phyloP scores from a whole-genome alignment of 2,888 invertebrate species.

The Tipula vernalis region DNA sequence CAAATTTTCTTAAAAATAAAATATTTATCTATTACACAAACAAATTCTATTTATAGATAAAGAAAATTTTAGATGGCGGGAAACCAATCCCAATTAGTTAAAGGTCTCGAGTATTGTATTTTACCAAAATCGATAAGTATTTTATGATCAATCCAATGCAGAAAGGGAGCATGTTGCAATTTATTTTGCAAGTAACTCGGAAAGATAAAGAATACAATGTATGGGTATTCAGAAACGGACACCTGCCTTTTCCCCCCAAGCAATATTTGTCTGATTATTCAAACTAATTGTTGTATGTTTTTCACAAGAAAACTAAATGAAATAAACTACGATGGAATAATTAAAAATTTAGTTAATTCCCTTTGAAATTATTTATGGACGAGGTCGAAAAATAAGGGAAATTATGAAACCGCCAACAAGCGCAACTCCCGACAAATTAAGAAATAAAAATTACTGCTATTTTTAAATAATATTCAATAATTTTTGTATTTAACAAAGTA shows the following conservation, averaged over 20 bases:
- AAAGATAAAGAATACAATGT: not conserved
- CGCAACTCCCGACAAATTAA: not conserved
- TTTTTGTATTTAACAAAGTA: not conserved
- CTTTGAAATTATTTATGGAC: too few relatives aligned
- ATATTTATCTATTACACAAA: not conserved
- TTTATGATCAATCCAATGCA: not conserved
- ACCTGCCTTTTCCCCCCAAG: not conserved
- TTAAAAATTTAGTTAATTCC: not conserved
- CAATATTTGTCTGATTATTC: not conserved
- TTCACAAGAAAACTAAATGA: not conserved
- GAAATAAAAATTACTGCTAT: not conserved
- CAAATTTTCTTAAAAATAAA: not conserved
- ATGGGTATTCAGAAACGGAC: not conserved
- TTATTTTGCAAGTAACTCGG: not conserved
- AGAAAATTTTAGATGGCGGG: not conserved
- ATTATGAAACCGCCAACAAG: not conserved
- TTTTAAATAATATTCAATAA: not conserved
- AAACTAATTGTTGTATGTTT: not conserved
- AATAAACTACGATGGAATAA: not conserved
- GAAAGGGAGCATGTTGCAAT: not conserved
- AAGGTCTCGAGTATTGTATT: not conserved
- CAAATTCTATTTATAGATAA: not conserved
- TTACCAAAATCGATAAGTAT: not conserved
- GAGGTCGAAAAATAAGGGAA: too few relatives aligned
- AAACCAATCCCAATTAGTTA: not conserved